Percentiles rank a stretch among this genome's conserved stretches.
These are phyloP conservation scores for Pangasianodon hypophthalmus DNA, from an alignment of 2,113 vertebrate species.

Conservation along the genomic window DNA sequence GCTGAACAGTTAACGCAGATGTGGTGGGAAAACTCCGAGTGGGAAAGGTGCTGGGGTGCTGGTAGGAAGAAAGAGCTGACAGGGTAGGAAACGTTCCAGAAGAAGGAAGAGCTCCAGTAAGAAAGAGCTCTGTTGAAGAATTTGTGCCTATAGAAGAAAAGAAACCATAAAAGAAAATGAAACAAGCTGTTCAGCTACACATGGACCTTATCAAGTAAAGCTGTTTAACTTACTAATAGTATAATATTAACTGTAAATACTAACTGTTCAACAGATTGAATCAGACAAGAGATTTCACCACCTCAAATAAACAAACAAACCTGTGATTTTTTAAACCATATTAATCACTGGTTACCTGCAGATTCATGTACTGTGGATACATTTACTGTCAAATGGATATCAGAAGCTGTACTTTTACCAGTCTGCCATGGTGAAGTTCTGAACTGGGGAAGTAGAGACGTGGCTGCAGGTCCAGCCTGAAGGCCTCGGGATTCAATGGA, in stretches of 20 bases:
- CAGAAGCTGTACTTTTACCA: conserved; percentile 71
- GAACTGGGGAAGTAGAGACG: conserved; percentile 89
- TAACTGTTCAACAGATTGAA: neutral
- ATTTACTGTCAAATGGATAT: neutral
- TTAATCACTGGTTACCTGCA: neutral
- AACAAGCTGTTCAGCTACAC: neutral
- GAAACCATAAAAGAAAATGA: neutral
- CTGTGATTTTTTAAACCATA: neutral
- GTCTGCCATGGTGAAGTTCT: conserved; percentile 92
- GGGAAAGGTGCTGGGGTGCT: conserved; percentile 88
- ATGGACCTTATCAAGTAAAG: neutral
- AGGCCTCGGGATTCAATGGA: conserved; percentile 88
- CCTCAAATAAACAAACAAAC: neutral
- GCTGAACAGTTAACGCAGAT: conserved; percentile 87
- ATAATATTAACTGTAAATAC: too few species aligned
- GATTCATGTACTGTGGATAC: neutral
- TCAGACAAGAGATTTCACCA: neutral
- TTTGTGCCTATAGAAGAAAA: conserved; percentile 81
- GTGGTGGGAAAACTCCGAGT: conserved; percentile 86
- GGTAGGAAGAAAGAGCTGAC: conserved; percentile 87
- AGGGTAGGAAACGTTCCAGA: conserved; percentile 90
- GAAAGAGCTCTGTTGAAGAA: conserved; percentile 91
- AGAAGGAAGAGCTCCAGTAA: conserved; percentile 90
- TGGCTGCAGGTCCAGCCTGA: conserved; percentile 90
- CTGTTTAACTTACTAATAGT: neutral